Conservation (phyloP, 2,888 invertebrate genomes). For the Ommatoiulus sabulosus region DNA sequence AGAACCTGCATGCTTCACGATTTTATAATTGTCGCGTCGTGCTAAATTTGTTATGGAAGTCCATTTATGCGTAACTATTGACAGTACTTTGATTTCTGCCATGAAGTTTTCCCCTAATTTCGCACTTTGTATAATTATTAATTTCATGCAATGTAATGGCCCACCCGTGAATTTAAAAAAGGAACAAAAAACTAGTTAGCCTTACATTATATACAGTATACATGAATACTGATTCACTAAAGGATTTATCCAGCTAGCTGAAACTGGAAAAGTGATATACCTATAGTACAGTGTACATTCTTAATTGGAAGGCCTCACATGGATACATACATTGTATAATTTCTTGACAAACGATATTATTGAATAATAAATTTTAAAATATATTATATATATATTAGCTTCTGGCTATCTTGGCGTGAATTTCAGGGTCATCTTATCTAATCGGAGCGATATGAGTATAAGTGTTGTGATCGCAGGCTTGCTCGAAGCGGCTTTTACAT, state of each 20-base stretch:
- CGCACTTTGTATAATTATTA: too few relatives aligned
- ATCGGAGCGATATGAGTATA: too few relatives aligned
- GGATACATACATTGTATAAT: background rate
- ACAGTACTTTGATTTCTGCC: background rate
- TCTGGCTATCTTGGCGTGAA: background rate
- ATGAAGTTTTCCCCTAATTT: background rate
- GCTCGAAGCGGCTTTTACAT: background rate
- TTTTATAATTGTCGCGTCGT: too few relatives aligned
- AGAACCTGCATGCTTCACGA: too few relatives aligned
- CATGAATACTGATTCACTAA: background rate
- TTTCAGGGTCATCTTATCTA: too few relatives aligned
- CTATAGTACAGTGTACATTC: background rate
- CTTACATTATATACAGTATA: too few relatives aligned
- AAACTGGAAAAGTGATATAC: constrained; percentile 19
- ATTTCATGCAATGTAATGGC: background rate
- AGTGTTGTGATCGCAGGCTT: too few relatives aligned
- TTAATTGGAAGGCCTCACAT: background rate
- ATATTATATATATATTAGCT: background rate
- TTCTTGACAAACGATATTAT: background rate
- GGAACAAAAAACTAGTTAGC: background rate
- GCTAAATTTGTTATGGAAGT: too few relatives aligned
- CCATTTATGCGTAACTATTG: background rate
- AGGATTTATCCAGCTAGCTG: too few relatives aligned
- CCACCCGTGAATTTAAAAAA: too few relatives aligned
- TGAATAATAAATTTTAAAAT: background rate